Evolutionary conservation across 2,888 invertebrate genomes (phyloP).

Genomic region (Acronicta psi): DNA sequence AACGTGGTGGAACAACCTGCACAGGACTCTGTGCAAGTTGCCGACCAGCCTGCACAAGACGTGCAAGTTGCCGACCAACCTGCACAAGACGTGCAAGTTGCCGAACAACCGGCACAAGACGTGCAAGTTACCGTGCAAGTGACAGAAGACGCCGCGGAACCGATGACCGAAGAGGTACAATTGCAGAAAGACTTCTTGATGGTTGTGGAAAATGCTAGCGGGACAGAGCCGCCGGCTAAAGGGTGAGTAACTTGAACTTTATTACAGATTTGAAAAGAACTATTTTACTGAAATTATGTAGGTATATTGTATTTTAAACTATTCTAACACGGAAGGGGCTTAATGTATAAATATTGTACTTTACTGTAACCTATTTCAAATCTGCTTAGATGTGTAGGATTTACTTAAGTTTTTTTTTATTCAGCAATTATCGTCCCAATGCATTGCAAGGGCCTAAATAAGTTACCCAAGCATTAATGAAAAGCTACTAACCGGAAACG

Average conservation of each 20-base stretch:
- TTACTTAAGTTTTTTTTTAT: no score
- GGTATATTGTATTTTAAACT: no score
- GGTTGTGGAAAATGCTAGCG: slow-evolving; percentile 37
- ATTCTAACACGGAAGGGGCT: no score
- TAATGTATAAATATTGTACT: no score
- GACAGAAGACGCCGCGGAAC: slow-evolving; percentile 40
- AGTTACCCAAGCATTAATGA: no score
- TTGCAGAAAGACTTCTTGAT: slow-evolving; percentile 37
- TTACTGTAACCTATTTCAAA: no score
- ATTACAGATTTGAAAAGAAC: neutral
- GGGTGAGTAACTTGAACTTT: slow-evolving; percentile 27
- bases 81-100: slow-evolving; percentile 43
- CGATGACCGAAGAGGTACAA: slow-evolving; percentile 14
- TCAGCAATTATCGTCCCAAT: no score
- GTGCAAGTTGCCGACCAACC: slow-evolving; percentile 28
- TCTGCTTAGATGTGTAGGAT: no score
- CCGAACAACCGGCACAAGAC: slow-evolving; percentile 54
- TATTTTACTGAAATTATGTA: no score
- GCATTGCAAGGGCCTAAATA: no score
- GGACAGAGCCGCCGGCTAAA: slow-evolving; percentile 16
- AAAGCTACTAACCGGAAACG: neutral
- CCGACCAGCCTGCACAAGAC: slow-evolving; percentile 25
- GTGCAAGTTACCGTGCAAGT: slow-evolving; percentile 16
- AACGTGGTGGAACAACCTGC: slow-evolving; percentile 65
- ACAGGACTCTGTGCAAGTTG: slow-evolving; percentile 17